Base-by-base conservation (phyloP, 2,888 invertebrate genomes). In the Busseola fusca region DNA sequence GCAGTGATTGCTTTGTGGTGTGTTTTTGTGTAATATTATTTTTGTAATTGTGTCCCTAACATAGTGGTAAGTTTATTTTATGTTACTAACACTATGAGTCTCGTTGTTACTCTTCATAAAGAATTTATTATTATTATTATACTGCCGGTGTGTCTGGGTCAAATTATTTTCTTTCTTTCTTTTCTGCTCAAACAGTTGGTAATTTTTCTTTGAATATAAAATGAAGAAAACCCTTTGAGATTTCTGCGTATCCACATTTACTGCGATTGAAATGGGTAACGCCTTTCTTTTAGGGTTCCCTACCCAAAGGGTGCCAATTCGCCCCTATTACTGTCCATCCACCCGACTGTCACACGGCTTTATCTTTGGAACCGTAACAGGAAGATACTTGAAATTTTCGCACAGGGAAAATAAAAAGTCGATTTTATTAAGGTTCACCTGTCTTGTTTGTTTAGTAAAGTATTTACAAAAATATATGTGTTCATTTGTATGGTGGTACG, bases 241-340 rank as follows among this genome's bases (percentile, higher is more conserved):
- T 56, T 45, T 56, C 45, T 40, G 7, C 3, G 0, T 40, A 25
- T 64, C 48, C 48, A 64, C 56, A 54, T 57, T 72, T 57, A 56
- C 30, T 48, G 50, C 21, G 16, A 40, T 74, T 64, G 64, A 74
- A 48, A 30, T 37, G 48, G 74, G 21, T 48, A 48, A 21, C 48
- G 21, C 9, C 9, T 48, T 21, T 48, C 48, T 9, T 48, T 48
- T 9, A 48, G 18, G 21, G 48, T 9, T 48, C 48, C 21, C 21
- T 21, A 48, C 21, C 21, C 7, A 48, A 48, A 48, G 21, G 9
- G 48, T 21, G n/a, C 48, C 48, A 21, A 21, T 10, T 9, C 10
- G 21, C 21, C 48, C 9, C 3, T 48, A 10, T n/a, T 48, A 21
- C 48, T 48, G 48, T 3, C 10, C n/a, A 48, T 3, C 3, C 48